Percentiles rank a stretch among this genome's conserved stretches.
Evolutionary conservation across 2,888 invertebrate genomes (phyloP).

Genomic region (Seladonia tumulorum): DNA sequence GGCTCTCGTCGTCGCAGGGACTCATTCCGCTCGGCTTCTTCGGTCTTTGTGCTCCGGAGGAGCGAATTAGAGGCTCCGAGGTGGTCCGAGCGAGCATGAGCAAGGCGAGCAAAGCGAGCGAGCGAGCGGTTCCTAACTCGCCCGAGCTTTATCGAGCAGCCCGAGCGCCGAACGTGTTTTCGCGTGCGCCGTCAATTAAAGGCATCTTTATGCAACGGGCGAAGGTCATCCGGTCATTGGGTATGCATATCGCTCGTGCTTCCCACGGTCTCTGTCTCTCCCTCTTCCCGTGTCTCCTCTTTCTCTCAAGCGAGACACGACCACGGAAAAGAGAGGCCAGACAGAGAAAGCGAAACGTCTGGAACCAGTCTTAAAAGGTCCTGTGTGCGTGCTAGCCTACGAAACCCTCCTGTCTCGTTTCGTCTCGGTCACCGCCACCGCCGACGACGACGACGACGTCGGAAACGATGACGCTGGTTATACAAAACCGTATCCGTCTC

Average conservation of each 20-base stretch:
- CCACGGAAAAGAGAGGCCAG: slow-evolving; percentile 17
- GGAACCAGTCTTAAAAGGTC: slow-evolving; percentile 77
- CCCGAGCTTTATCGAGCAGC: slow-evolving; percentile 71
- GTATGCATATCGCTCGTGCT: slow-evolving; percentile 80
- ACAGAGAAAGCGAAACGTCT: slow-evolving; percentile 65
- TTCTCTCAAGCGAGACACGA: not conserved
- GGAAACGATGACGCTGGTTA: not conserved
- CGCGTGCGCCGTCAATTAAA: slow-evolving; percentile 82
- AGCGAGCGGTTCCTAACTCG: slow-evolving; percentile 11
- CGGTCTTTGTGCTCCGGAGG: slow-evolving; percentile 45
- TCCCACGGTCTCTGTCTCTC: slow-evolving; percentile 76
- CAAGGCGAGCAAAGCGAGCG: slow-evolving; percentile 4
- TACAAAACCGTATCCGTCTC: not conserved
- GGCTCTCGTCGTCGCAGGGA: not conserved
- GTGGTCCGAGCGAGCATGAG: slow-evolving; percentile 52
- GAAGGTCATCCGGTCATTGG: slow-evolving; percentile 83
- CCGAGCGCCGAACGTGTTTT: slow-evolving; percentile 77
- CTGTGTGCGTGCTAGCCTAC: not conserved
- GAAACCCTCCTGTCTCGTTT: not conserved
- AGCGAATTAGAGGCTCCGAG: slow-evolving; percentile 61
- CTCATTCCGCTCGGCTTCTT: slow-evolving; percentile 27
- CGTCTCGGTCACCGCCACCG: slow-evolving; percentile 22
- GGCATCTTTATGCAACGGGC: slow-evolving; percentile 83
- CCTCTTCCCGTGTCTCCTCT: slow-evolving; percentile 29
- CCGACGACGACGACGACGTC: slow-evolving; percentile 3